Conservation (phyloP, 2,797 vertebrate genomes). For the Clarias pachynema region DNA sequence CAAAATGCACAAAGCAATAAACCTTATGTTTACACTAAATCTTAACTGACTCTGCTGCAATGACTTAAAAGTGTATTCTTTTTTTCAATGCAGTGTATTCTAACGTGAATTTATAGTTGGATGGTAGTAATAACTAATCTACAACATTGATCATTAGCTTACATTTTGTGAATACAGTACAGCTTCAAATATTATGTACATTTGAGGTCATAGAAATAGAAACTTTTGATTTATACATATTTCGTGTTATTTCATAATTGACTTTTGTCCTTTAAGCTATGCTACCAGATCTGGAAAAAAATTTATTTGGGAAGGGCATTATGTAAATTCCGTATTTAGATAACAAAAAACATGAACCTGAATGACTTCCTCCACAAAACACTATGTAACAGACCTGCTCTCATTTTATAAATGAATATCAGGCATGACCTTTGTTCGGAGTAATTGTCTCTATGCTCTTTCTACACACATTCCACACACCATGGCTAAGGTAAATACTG, state of each 20-base stretch:
- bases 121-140: not conserved
- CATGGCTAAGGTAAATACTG: not conserved
- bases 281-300: not conserved
- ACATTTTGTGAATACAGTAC: not conserved
- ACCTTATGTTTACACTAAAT: constrained; percentile 80
- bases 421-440: too few species aligned
- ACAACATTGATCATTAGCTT: not conserved
- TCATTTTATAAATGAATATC: not conserved
- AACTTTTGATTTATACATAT: not conserved
- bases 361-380: not conserved
- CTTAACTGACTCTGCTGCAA: constrained; percentile 44
- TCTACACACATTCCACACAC: not conserved
- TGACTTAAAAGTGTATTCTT: constrained; percentile 18
- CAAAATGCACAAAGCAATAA: constrained; percentile 85
- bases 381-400: not conserved
- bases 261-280: not conserved
- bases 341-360: not conserved
- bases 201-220: not conserved
- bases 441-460: not conserved
- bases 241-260: not conserved
- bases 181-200: not conserved
- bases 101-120: not conserved
- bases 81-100: not conserved
- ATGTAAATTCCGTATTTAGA: not conserved
- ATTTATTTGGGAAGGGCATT: too few species aligned